These are phyloP conservation scores for Bettongia penicillata DNA, from an alignment of 2,113 vertebrate genomes.

Conservation along the genomic window DNA sequence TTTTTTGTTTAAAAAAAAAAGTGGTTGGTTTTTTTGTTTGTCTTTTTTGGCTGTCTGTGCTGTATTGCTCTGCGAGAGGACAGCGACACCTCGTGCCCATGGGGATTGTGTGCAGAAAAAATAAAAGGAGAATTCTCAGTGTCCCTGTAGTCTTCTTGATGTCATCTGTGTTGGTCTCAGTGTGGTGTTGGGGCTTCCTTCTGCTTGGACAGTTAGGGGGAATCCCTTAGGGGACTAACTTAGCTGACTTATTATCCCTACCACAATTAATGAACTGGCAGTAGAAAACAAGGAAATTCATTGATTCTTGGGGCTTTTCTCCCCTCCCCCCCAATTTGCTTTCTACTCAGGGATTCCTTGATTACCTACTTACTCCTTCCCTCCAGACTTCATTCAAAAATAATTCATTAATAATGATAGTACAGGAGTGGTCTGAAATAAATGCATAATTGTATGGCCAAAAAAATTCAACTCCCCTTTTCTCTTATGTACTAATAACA, in stretches of 20 bases:
- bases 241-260: neutral
- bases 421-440: neutral
- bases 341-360: neutral
- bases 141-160: neutral
- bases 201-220: neutral
- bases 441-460: neutral
- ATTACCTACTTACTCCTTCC: too few relatives aligned
- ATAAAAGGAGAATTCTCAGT: conserved; percentile 74
- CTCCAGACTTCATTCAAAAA: neutral
- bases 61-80: conserved; percentile 71
- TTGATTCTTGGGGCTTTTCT: neutral
- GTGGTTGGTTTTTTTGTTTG: conserved; percentile 59
- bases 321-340: neutral
- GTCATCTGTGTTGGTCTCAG: neutral
- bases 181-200: neutral
- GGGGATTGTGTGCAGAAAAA: conserved; percentile 74
- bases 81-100: conserved; percentile 73
- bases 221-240: neutral
- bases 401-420: neutral
- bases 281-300: neutral
- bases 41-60: conserved; percentile 45
- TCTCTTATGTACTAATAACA: neutral
- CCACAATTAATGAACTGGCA: neutral
- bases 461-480: neutral
- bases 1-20: conserved; percentile 34